A percentile compares a stretch with the other conserved stretches of the same genome.
Evolutionary conservation across 2,113 vertebrate species (phyloP).

Genomic region (Xiphophorus hellerii): DNA sequence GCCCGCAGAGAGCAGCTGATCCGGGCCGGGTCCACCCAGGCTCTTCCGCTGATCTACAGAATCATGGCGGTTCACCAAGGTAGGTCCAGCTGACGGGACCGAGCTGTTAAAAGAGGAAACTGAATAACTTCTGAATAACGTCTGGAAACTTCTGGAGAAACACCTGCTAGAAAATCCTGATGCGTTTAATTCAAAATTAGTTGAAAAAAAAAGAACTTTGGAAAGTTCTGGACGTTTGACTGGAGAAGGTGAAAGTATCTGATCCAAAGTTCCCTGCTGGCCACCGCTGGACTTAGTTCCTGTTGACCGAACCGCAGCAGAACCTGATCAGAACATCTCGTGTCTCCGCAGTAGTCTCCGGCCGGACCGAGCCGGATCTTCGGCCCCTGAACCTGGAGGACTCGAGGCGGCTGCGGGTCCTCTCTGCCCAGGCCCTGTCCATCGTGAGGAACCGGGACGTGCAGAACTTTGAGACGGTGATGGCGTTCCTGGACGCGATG

Average conservation of each 20-base stretch:
- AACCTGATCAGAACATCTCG: background rate
- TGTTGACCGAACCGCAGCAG: no score
- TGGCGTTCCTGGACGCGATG: conserved; percentile 68
- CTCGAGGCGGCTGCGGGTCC: conserved; percentile 65
- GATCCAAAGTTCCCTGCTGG: no score
- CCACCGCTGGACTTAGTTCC: no score
- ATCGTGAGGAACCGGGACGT: conserved; percentile 69
- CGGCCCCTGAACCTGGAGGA: conserved; percentile 60
- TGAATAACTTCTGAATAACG: no score
- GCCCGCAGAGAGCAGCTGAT: conserved; percentile 11
- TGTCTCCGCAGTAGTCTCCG: conserved; percentile 25
- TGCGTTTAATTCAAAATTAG: no score
- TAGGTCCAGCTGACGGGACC: background rate
- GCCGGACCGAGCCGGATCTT: conserved; percentile 60
- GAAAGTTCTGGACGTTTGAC: no score
- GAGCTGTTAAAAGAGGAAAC: no score
- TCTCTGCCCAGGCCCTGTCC: conserved; percentile 59
- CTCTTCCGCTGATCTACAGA: background rate
- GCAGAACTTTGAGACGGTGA: conserved; percentile 63
- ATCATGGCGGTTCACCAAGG: conserved; percentile 62
- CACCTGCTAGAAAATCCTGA: no score
- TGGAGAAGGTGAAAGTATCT: no score
- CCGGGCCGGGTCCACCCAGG: background rate
- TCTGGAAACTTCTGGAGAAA: no score
- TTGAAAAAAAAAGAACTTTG: no score